These are phyloP conservation scores for Chrysogorgia sp. DNA, from an alignment of 92 coral and sea anemone species.

Conservation along the genomic window DNA sequence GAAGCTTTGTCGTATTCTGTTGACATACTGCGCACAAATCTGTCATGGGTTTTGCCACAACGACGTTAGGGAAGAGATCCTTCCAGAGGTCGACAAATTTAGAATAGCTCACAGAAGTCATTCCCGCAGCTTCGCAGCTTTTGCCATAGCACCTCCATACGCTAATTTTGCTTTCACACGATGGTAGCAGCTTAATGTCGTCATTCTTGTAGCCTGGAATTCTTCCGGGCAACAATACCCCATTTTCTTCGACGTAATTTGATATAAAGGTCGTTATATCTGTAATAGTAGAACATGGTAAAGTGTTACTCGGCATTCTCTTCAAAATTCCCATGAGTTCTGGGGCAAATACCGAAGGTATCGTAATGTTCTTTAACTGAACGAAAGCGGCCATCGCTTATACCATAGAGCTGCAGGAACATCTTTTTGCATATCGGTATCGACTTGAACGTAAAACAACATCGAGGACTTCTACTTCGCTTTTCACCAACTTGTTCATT, in stretches of 20 bases:
- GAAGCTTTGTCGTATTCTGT: too few species aligned
- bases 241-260: too few species aligned
- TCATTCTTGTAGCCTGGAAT: too few species aligned
- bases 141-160: conserved; percentile 40
- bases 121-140: conserved; percentile 47
- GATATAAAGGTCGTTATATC: too few species aligned
- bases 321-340: conserved; percentile 47
- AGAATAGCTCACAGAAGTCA: conserved; percentile 57
- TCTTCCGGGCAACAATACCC: too few species aligned
- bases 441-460: conserved; percentile 36
- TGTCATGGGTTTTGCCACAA: too few species aligned
- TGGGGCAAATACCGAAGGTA: conserved; percentile 32
- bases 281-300: conserved; percentile 35
- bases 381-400: conserved; percentile 60
- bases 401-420: conserved; percentile 47
- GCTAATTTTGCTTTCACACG: conserved; percentile 2
- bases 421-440: neutral
- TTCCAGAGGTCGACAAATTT: too few species aligned
- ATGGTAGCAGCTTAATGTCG: conserved; percentile 14
- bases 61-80: too few species aligned
- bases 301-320: conserved; percentile 45
- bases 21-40: too few species aligned
- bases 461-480: conserved; percentile 38
- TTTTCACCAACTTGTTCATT: conserved; percentile 58
- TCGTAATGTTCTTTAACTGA: conserved; percentile 64